These are phyloP conservation scores for Druon quercuslanigerum DNA, from an alignment of 1,140 invertebrate genomes.

Conservation along the genomic window DNA sequence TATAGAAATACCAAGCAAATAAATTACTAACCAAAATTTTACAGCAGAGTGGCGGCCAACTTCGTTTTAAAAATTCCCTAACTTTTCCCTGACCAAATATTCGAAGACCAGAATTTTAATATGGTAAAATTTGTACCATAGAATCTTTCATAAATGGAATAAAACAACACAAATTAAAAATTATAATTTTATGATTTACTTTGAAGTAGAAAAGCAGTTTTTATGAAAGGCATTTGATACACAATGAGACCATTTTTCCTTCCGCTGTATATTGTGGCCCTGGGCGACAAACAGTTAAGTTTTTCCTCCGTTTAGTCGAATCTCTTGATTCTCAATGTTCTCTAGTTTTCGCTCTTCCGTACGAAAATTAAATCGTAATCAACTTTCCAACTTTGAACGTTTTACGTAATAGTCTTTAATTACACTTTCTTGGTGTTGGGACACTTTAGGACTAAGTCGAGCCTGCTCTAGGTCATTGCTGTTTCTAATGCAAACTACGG, in stretches of 20 bases:
- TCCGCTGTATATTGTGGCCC: background rate
- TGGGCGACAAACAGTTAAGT: background rate
- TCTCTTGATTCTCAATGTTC: background rate
- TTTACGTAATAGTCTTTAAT: background rate
- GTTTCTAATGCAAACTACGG: slow-evolving; percentile 3
- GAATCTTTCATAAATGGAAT: too few species aligned
- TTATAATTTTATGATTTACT: background rate
- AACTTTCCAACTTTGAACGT: background rate
- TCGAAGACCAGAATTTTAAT: background rate
- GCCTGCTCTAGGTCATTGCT: background rate
- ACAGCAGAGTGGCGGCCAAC: too few species aligned
- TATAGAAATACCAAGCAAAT: too few species aligned
- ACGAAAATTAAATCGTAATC: background rate
- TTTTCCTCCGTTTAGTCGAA: background rate
- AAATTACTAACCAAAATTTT: too few species aligned
- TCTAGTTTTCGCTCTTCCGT: background rate
- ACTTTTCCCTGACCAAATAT: too few species aligned
- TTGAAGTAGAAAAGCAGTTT: background rate
- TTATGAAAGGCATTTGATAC: background rate
- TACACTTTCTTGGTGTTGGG: background rate
- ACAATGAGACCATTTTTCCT: background rate
- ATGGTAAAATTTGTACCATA: too few species aligned
- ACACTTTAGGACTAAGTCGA: background rate
- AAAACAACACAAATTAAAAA: too few species aligned
- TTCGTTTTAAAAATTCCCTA: background rate